Conservation (phyloP, 2,888 invertebrate species). For the Nomada ferruginata region DNA sequence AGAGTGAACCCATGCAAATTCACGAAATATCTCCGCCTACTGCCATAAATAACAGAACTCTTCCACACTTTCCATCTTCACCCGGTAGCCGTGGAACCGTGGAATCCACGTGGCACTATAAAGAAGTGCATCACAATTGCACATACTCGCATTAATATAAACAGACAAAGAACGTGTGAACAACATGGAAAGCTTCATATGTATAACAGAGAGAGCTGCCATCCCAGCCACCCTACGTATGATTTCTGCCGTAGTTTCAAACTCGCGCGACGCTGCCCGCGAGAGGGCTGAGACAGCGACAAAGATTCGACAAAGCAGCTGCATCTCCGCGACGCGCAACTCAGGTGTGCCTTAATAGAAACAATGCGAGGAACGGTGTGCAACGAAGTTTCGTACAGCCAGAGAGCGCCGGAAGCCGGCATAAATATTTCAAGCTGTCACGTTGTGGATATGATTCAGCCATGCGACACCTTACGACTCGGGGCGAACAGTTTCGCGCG, state of each 20-base stretch:
- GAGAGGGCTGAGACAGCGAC: slow-evolving; percentile 13
- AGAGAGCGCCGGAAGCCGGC: slow-evolving; percentile 36
- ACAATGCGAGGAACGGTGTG: slow-evolving; percentile 37
- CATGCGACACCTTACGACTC: slow-evolving; percentile 31
- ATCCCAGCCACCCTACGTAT: background rate
- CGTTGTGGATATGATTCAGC: slow-evolving; percentile 46
- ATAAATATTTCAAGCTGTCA: slow-evolving; percentile 60
- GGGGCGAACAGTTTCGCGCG: slow-evolving; percentile 22
- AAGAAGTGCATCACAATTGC: background rate
- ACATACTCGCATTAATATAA: background rate
- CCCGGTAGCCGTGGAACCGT: no score
- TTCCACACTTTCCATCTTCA: background rate
- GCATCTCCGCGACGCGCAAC: slow-evolving; percentile 25
- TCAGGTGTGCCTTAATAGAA: slow-evolving; percentile 56
- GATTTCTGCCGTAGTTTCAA: slow-evolving; percentile 19
- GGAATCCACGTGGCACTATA: background rate
- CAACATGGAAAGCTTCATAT: background rate
- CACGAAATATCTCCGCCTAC: no score
- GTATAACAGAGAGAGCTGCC: background rate
- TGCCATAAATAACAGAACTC: background rate
- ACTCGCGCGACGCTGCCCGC: background rate
- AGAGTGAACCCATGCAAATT: no score
- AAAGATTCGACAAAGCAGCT: slow-evolving; percentile 56
- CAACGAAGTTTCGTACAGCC: slow-evolving; percentile 38
- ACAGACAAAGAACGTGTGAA: background rate